Conservation (phyloP, 2,113 vertebrate genomes). For the Clarias magur region DNA sequence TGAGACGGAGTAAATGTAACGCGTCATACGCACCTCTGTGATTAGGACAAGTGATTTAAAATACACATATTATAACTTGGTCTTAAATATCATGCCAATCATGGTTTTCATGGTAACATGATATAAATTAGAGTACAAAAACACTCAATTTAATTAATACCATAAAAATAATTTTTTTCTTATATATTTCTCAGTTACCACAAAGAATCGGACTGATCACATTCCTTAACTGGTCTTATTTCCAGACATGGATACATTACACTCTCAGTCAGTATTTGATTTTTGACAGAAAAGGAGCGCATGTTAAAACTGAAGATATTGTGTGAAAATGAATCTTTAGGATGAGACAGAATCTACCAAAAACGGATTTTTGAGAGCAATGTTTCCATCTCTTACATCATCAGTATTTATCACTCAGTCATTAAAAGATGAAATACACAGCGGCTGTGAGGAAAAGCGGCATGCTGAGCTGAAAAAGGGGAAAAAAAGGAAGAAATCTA, state of each 20-base stretch:
- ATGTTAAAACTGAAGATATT: not conserved
- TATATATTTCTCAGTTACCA: not conserved
- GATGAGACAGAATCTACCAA: not conserved
- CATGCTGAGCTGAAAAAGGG: not conserved
- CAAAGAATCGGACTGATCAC: not conserved
- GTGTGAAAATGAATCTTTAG: too few species aligned
- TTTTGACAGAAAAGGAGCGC: not conserved
- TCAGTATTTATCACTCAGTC: constrained; percentile 18
- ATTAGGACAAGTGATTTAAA: not conserved
- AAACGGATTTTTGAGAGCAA: not conserved
- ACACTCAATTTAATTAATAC: not conserved
- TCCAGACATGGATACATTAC: not conserved
- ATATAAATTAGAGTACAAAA: not conserved
- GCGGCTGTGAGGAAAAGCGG: not conserved
- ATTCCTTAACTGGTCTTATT: not conserved
- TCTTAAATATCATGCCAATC: not conserved
- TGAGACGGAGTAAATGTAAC: too few species aligned
- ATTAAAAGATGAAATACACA: constrained; percentile 22
- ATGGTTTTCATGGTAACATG: not conserved
- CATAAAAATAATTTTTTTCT: not conserved
- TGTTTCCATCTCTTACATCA: constrained; percentile 18
- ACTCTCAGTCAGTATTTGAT: not conserved
- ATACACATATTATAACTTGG: not conserved
- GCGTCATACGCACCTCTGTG: too few species aligned
- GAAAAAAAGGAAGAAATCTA: not conserved